Evolutionary conservation across 2,888 invertebrate genomes (phyloP), one percentile per base, ranked within the genome.

Genomic region (Stenotaenia linearis): DNA sequence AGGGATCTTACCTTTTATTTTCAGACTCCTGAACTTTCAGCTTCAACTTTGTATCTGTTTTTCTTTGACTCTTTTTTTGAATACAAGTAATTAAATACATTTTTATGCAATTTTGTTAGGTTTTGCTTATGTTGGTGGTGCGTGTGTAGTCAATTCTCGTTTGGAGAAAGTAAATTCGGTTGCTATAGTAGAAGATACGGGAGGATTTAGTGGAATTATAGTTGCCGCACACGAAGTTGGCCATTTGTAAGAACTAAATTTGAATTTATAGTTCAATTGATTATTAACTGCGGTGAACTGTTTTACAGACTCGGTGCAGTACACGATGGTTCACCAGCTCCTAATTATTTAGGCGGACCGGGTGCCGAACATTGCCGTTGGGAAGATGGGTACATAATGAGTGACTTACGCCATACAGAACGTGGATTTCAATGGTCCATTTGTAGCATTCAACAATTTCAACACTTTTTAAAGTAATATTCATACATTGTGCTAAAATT

Each of bases 331-430:
- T 96, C 96, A 82, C 96, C 96, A 1, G 96, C 96, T 50, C 96
- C 96, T 5, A 95, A 95, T 69, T 96, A 97, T 86, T 90, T 97
- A 75, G 96, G 96, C 75, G 96, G 96, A 30, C 96, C 96, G 0
- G 96, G 96, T 18, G 96, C 96, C 23, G 95, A 95, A 86, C 94
- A 95, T 85, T 97, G 96, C 84, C 91, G 95, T 83, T 96, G 96
- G 96, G 95, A 96, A 85, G 96, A 97, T 86, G 96, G 96, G 79
- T 97, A 93, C 88, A 97, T 97, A 84, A 97, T 96, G 96, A 95
- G 95, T 79, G 96, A 97, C 88, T 89, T 97, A 81, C 89, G 96
- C 84, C 96, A 96, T 87, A 96, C 96, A 0, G 96, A 96, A 88
- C 92, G 96, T 85, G 96, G 96, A 30, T 97, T 97, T 89, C 90